phyloP scores from a whole-genome alignment of 2,113 vertebrate genomes.

The Colistium nudipinnis region DNA sequence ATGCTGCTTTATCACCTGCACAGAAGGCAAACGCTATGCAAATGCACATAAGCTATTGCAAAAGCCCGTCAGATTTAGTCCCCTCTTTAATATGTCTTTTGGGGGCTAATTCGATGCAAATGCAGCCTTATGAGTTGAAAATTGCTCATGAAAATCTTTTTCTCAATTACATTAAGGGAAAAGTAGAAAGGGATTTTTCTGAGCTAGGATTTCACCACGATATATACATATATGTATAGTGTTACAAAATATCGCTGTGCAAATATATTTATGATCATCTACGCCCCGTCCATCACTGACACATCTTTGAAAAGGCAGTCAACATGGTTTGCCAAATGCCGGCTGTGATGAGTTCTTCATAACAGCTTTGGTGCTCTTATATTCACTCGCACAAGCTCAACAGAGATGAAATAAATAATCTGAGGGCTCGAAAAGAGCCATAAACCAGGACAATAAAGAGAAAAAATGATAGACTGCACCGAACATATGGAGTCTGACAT shows the following conservation, averaged over 20 bases:
- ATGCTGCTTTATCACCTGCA: slow-evolving; percentile 52
- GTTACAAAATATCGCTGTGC: too few species aligned
- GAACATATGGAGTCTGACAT: slow-evolving; percentile 5
- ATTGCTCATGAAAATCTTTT: slow-evolving; percentile 4
- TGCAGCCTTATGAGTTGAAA: slow-evolving; percentile 13
- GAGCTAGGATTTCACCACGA: not conserved
- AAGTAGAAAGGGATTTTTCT: slow-evolving; percentile 13
- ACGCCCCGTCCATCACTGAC: not conserved
- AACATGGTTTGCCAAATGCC: not conserved
- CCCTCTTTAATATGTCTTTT: slow-evolving; percentile 40
- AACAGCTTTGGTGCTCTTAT: slow-evolving; percentile 1
- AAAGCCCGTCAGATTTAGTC: slow-evolving; percentile 46
- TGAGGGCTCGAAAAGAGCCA: not conserved
- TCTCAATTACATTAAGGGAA: slow-evolving; percentile 24
- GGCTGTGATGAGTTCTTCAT: not conserved
- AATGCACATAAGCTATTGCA: slow-evolving; percentile 45
- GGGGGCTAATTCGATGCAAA: slow-evolving; percentile 57
- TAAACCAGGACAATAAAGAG: not conserved
- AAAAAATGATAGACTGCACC: not conserved
- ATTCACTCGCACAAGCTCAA: not conserved
- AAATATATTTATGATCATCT: not conserved
- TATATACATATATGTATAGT: not conserved
- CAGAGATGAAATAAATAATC: not conserved
- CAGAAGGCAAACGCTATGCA: slow-evolving; percentile 44
- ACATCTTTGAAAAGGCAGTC: not conserved